These are phyloP conservation scores for Drosophila ustulata DNA, from an alignment of 2,888 invertebrate species.

Conservation along the genomic window DNA sequence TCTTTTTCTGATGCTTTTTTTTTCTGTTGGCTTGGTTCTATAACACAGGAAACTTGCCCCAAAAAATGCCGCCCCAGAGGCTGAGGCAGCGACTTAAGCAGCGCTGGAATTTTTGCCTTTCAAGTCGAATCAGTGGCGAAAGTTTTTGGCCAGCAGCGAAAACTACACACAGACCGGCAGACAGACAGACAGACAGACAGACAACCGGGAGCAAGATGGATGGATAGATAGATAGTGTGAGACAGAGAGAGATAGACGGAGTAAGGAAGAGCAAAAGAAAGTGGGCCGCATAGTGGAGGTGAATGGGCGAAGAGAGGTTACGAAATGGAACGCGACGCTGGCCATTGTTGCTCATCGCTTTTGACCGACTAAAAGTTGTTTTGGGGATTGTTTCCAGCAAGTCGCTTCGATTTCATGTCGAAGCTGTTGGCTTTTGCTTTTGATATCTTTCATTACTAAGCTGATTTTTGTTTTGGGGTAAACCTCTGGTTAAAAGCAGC, in stretches of 20 bases:
- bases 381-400: slow-evolving; percentile 45
- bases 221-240: slow-evolving; percentile 2
- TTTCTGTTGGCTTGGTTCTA: neutral
- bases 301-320: neutral
- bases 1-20: slow-evolving; percentile 18
- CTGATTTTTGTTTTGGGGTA: slow-evolving; percentile 62
- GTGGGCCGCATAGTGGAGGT: neutral
- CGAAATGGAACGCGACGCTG: slow-evolving; percentile 6
- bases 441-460: slow-evolving; percentile 61
- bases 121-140: slow-evolving; percentile 64
- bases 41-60: slow-evolving; percentile 38
- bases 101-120: slow-evolving; percentile 68
- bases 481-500: slow-evolving; percentile 27
- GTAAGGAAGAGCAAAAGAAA: neutral
- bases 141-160: slow-evolving; percentile 70
- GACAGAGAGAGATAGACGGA: neutral
- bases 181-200: slow-evolving; percentile 20
- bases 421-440: slow-evolving; percentile 64
- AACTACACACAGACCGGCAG: slow-evolving; percentile 53
- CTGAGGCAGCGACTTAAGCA: slow-evolving; percentile 47
- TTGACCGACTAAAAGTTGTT: slow-evolving; percentile 66
- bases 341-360: slow-evolving; percentile 59
- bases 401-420: slow-evolving; percentile 52
- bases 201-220: slow-evolving; percentile 4
- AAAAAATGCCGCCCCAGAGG: slow-evolving; percentile 38